Evolutionary conservation across 1,140 invertebrate species (phyloP), one percentile per base, ranked within the genome.

Genomic region (Helicorthomorpha holstii): DNA sequence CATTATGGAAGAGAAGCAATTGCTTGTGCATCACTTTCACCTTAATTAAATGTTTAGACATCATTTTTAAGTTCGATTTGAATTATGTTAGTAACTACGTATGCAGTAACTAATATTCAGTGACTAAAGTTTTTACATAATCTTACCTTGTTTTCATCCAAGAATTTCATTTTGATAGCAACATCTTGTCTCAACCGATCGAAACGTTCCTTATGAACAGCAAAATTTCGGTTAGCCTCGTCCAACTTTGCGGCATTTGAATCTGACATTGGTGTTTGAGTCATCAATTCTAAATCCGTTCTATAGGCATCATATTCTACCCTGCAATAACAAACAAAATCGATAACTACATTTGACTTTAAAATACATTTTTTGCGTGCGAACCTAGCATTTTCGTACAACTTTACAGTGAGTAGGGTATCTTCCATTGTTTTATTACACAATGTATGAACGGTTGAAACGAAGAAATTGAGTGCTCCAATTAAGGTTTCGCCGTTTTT

Each of bases 1-100:
- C 93, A 71, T 95, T 95, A 68, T 97, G 90, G 68, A 96, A 90
- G 56, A 97, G 68, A 34, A 96, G 70, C 46, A 97, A 69, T 67
- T 97, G 93, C 66, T 95, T 96, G 67, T 95, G 91, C 91, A 97
- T 96, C 55, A 95, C 91, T 73, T 95, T 95, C 53, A 94, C 83
- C 88, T 93, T 67, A 23, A 76, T 75, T 27, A 54, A 34, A 58
- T 62, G 60, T 60, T 58, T 29, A 25, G 27, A 27, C 53, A 50
- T 54, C 42, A 44, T 48, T 49, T 25, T 27, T 23, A 23, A 26
- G 23, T 7, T 27, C 4, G 3, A 29, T 22, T 25, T 4, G 47
- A 55, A 7, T 16, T 7, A 34, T 46, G 16, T 1, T n/a, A 14
- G 16, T n/a, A n/a, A 47, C 16, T 14, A 22, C 14, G 22, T 47